These are phyloP conservation scores for Thecophora atra DNA, from an alignment of 2,888 invertebrate species.

Conservation along the genomic window DNA sequence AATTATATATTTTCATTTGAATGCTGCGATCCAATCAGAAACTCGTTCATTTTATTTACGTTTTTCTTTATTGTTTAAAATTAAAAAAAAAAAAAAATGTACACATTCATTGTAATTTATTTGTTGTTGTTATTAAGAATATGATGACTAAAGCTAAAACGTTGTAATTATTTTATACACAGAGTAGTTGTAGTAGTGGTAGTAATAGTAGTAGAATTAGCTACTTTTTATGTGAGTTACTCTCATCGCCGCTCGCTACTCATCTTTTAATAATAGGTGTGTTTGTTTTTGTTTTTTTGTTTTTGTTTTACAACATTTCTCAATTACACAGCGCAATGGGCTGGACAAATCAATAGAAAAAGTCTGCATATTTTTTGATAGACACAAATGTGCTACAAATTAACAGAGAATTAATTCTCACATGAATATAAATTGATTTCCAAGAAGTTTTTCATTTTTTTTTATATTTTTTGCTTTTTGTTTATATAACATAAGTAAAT, in stretches of 20 bases:
- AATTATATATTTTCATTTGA: constrained; percentile 29
- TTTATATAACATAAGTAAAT: no score
- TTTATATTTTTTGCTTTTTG: no score
- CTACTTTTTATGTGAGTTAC: no score
- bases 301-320: constrained; percentile 15
- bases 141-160: background rate
- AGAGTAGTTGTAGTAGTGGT: no score
- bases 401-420: background rate
- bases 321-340: constrained; percentile 9
- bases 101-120: constrained; percentile 2
- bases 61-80: constrained; percentile 19
- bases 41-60: constrained; percentile 1
- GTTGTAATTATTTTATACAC: constrained; percentile 13
- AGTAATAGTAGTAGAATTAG: no score
- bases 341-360: constrained; percentile 15
- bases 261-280: background rate
- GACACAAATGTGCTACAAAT: constrained; percentile 21
- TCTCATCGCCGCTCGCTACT: constrained; percentile 3
- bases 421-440: background rate
- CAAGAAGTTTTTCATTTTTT: no score
- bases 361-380: background rate
- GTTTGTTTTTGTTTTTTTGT: constrained; percentile 8
- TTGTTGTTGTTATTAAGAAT: constrained; percentile 18
- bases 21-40: constrained; percentile 24
- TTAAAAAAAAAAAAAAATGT: constrained; percentile 26